Evolutionary conservation across 1,140 invertebrate species (phyloP).

Genomic region (Nylanderia fulva): DNA sequence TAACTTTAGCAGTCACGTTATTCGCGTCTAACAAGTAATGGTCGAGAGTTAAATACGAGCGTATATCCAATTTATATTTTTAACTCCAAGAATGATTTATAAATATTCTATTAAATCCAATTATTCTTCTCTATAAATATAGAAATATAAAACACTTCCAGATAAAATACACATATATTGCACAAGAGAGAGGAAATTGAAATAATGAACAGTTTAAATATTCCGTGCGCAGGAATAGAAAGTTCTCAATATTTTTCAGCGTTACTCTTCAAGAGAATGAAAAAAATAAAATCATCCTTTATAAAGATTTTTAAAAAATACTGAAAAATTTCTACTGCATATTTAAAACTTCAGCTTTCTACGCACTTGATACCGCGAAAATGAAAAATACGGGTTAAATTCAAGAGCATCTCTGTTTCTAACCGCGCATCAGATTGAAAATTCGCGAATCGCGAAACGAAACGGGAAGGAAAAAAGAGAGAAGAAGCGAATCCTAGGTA

Average conservation of each 20-base stretch:
- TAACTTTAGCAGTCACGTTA: slow-evolving; percentile 10
- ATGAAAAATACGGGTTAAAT: slow-evolving; percentile 22
- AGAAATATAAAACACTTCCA: neutral
- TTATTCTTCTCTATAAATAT: neutral
- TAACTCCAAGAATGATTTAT: neutral
- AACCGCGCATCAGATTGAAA: slow-evolving; percentile 64
- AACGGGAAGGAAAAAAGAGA: no score
- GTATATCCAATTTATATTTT: neutral
- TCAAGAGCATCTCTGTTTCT: slow-evolving; percentile 40
- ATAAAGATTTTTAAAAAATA: neutral
- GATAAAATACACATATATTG: neutral
- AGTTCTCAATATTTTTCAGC: neutral
- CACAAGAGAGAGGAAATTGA: no score
- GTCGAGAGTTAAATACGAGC: neutral
- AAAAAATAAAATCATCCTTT: neutral
- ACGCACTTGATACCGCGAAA: neutral
- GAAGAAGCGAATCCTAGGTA: no score
- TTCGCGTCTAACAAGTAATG: neutral
- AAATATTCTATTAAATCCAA: neutral
- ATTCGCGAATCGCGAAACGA: slow-evolving; percentile 44
- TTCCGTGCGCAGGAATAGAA: neutral
- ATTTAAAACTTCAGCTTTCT: slow-evolving; percentile 17
- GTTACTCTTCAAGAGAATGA: neutral
- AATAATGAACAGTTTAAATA: slow-evolving; percentile 4
- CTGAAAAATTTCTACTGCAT: neutral